Evolutionary conservation across 2,797 vertebrate species (phyloP), one percentile per base, ranked within the genome.

Genomic region (Microctenopoma steveboyesi): DNA sequence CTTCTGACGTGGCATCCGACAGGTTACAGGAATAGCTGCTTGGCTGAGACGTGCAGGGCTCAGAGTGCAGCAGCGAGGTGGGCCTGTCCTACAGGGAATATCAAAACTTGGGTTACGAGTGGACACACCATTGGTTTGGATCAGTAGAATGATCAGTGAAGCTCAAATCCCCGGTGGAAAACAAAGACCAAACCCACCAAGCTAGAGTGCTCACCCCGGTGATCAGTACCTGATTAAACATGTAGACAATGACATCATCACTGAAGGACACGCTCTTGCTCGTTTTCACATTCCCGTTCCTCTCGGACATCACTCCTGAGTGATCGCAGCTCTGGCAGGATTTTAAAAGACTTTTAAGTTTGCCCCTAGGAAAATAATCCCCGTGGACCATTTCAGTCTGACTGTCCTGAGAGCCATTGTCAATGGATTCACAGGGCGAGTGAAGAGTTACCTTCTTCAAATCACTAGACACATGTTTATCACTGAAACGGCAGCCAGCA

Each of bases 201-300:
- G 4, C 18, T 27, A 27, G 18, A 49, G 16, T 7, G 1, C 1
- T 39, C 18, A 54, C 27, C 30, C 10, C 45, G 15, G 25, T 18
- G 2, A 50, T 42, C 25, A 54, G 52, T 87, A 92, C 91, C 90
- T 88, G 74, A 82, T 92, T 85, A 79, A 91, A 91, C 54, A 92
- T 56, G 69, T 77, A 89, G 52, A 92, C 81, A 0, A 62, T 71
- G 72, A 92, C 91, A 48, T 91, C 88, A 18, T 89, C 83, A 51
- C 79, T 58, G 22, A 92, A 92, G 60, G 89, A 89, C 63, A 92
- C 88, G 0, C 76, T 84, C 73, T 84, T 92, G 72, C 67, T 90
- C 63, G 61, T 68, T 35, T 62, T 80, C 16, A 33, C 30, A 1
- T 11, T 42, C 2, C 43, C 0, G 22, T 76, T 10, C 11, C 7